Evolutionary conservation across 2,113 vertebrate genomes (phyloP).

Genomic region (Suricata suricatta): DNA sequence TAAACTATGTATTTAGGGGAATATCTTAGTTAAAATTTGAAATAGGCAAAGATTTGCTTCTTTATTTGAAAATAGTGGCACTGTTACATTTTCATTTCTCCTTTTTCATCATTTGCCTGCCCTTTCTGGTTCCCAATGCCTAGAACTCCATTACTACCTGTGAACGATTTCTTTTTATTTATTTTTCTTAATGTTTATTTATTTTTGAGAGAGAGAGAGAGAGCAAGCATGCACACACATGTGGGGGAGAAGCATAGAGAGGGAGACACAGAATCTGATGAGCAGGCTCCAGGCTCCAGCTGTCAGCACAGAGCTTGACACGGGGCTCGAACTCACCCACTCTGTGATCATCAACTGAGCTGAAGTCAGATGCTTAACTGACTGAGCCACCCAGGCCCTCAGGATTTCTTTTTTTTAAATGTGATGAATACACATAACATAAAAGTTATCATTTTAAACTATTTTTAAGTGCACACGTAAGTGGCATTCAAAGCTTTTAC

Average conservation of each 20-base stretch:
- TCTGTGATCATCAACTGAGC: too few species aligned
- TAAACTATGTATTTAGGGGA: neutral
- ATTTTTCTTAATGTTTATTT: too few species aligned
- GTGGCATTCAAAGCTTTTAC: neutral
- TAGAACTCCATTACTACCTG: neutral
- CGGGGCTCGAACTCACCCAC: too few species aligned
- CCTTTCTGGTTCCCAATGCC: neutral
- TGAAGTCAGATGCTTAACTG: too few species aligned
- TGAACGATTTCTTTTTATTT: neutral
- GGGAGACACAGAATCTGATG: too few species aligned
- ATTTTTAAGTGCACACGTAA: neutral
- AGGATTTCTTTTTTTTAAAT: neutral
- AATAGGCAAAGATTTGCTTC: neutral
- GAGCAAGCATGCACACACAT: too few species aligned
- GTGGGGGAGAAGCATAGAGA: too few species aligned
- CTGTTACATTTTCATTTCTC: rapidly evolving
- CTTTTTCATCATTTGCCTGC: neutral
- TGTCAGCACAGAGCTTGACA: too few species aligned
- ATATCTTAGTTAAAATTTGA: neutral
- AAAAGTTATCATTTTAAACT: neutral
- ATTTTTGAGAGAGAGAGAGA: too few species aligned
- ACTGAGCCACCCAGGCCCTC: too few species aligned
- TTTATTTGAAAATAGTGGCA: neutral
- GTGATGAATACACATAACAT: neutral
- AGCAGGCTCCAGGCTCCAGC: too few species aligned